These are phyloP conservation scores for Colletes latitarsis DNA, from an alignment of 1,140 invertebrate genomes.

Conservation along the genomic window DNA sequence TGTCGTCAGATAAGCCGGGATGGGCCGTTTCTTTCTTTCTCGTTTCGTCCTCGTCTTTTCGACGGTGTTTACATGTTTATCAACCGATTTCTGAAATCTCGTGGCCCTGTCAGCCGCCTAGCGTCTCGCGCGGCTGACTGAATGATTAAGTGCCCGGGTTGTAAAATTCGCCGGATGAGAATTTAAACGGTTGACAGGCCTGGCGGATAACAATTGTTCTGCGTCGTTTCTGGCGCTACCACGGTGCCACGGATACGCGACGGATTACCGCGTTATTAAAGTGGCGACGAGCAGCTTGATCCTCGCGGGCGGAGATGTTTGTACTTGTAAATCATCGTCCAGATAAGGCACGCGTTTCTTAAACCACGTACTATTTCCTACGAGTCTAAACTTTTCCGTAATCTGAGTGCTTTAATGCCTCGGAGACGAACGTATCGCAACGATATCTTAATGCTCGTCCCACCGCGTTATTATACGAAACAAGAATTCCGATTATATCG, in stretches of 20 bases:
- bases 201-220: conserved; percentile 56
- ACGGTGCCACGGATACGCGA: conserved; percentile 53
- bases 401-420: conserved; percentile 62
- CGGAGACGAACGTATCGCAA: conserved; percentile 12
- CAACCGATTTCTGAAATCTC: conserved; percentile 75
- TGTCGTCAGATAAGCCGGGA: conserved; percentile 74
- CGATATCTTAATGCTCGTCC: not conserved
- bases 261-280: conserved; percentile 78
- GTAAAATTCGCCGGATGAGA: conserved; percentile 70
- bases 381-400: conserved; percentile 72
- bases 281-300: conserved; percentile 74
- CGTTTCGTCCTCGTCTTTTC: conserved; percentile 14
- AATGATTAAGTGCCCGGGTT: conserved; percentile 74
- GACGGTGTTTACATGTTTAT: conserved; percentile 67
- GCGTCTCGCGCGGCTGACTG: conserved; percentile 48
- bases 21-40: conserved; percentile 33
- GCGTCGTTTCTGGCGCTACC: conserved; percentile 41
- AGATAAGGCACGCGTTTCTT: conserved; percentile 72
- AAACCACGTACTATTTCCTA: conserved; percentile 58
- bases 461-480: too few species aligned
- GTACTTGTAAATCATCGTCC: conserved; percentile 79
- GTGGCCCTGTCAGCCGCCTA: conserved; percentile 65
- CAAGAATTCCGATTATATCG: not conserved
- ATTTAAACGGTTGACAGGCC: conserved; percentile 41
- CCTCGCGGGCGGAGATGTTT: conserved; percentile 70